phyloP scores from a whole-genome alignment of 1,140 invertebrate species.

The Tetraneura akinire region DNA sequence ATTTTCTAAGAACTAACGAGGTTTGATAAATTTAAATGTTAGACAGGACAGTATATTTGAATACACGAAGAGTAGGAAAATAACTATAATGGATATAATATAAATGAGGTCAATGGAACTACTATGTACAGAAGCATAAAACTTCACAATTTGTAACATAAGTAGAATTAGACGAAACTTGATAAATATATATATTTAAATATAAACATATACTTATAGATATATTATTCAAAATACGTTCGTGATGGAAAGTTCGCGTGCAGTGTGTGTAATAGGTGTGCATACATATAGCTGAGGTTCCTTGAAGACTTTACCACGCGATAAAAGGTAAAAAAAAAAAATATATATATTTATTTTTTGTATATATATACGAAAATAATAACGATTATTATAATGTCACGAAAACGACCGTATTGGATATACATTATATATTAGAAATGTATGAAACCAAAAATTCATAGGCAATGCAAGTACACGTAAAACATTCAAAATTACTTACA shows the following conservation, averaged over 20 bases:
- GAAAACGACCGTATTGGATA: conserved; percentile 44
- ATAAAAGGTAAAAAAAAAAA: conserved; percentile 37
- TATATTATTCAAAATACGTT: conserved; percentile 50
- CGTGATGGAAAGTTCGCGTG: conserved; percentile 48
- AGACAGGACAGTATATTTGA: no score
- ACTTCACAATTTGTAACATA: conserved; percentile 28
- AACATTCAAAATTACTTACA: neutral
- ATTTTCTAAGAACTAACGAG: no score
- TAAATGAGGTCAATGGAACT: conserved; percentile 34
- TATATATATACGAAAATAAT: conserved; percentile 29
- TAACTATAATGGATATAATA: neutral
- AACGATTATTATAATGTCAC: conserved; percentile 32
- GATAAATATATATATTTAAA: no score
- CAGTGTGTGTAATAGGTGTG: neutral
- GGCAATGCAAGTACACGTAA: neutral
- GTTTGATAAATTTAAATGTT: no score
- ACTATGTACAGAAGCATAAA: neutral
- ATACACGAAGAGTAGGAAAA: neutral
- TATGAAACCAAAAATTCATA: conserved; percentile 13
- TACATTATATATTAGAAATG: conserved; percentile 14
- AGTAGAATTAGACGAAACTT: conserved; percentile 44
- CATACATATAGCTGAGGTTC: conserved; percentile 4
- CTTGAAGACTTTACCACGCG: conserved; percentile 34
- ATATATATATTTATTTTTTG: conserved; percentile 3
- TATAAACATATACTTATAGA: no score